These are phyloP conservation scores for Stomatorhinus ivindoensis DNA, from an alignment of 2,113 vertebrate genomes.

Conservation along the genomic window DNA sequence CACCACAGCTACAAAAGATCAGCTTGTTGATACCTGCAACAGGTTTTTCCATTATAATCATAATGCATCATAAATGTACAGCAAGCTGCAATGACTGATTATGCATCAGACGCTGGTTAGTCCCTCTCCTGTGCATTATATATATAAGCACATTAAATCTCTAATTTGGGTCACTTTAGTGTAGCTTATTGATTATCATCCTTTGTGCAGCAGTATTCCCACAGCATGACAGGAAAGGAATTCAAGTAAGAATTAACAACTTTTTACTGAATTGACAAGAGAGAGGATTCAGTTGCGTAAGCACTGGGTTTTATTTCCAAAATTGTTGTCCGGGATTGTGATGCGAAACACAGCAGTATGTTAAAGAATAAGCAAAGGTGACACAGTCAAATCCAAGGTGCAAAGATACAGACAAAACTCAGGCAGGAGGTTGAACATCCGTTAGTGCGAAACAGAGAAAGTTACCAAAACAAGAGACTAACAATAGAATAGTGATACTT, in stretches of 20 bases:
- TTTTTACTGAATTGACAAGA: neutral
- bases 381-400: neutral
- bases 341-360: neutral
- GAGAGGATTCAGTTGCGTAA: neutral
- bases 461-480: neutral
- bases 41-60: neutral
- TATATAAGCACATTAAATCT: neutral
- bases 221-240: neutral
- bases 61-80: neutral
- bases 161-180: neutral
- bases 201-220: neutral
- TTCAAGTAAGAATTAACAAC: neutral
- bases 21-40: neutral
- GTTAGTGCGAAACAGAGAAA: neutral
- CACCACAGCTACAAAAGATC: neutral
- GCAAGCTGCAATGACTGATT: neutral
- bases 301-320: neutral
- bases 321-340: neutral
- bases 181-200: neutral
- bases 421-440: neutral
- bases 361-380: neutral
- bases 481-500: neutral
- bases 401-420: neutral
- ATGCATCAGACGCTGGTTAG: neutral
- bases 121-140: neutral